Percentiles rank a stretch among this genome's conserved stretches.
These are phyloP conservation scores for Ennomos fuscantarius DNA, from an alignment of 2,888 invertebrate species.

Conservation along the genomic window DNA sequence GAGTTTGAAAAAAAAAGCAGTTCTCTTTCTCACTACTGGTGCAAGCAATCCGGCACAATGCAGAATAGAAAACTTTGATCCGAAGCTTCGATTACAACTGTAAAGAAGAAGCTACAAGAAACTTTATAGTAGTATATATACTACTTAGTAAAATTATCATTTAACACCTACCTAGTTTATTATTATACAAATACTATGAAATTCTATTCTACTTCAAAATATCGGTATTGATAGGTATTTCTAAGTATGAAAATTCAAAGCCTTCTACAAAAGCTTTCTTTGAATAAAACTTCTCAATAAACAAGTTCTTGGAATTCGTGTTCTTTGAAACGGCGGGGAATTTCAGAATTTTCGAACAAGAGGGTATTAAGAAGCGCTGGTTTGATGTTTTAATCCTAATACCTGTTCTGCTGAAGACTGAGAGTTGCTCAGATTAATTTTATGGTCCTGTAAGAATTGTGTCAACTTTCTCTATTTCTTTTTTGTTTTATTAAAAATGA, in stretches of 20 bases:
- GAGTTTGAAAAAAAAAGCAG: too few species aligned
- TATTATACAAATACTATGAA: too few species aligned
- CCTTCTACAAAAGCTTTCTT: conserved; percentile 14
- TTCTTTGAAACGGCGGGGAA: conserved; percentile 23
- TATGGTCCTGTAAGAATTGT: conserved; percentile 2
- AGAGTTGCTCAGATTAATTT: conserved; percentile 12
- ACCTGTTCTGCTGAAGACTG: conserved; percentile 16
- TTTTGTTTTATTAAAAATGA: too few species aligned
- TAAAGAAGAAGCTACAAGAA: too few species aligned
- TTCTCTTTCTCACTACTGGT: too few species aligned
- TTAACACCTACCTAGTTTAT: too few species aligned
- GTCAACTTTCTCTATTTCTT: background rate
- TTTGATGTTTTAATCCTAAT: conserved; percentile 19
- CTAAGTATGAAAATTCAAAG: conserved; percentile 19
- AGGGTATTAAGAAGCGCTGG: conserved; percentile 18
- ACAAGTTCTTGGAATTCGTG: conserved; percentile 27
- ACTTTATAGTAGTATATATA: too few species aligned
- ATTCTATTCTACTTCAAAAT: conserved; percentile 7
- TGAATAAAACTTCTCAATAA: conserved; percentile 29
- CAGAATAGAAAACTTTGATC: too few species aligned
- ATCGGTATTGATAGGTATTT: conserved; percentile 4
- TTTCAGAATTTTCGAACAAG: conserved; percentile 21
- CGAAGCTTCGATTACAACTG: too few species aligned
- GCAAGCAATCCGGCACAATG: too few species aligned
- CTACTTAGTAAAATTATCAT: too few species aligned